Base-by-base conservation (phyloP, 2,888 invertebrate genomes). In the Gnatocerus cornutus region DNA sequence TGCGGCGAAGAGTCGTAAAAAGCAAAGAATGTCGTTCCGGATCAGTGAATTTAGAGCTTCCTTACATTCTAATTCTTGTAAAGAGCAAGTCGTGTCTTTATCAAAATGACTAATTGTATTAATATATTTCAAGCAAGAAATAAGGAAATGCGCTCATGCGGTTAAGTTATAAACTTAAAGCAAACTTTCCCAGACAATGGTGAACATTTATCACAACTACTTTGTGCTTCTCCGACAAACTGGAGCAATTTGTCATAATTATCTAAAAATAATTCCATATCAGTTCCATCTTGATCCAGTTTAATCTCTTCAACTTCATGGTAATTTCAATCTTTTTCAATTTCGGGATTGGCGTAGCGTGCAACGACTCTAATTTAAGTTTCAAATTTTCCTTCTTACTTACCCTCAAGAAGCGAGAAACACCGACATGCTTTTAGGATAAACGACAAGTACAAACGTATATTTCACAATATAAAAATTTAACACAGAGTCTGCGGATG, bases 161-260 rank as follows among this genome's bases (percentile, higher is more conserved):
- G 59, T 33, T 59, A 59, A 46, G 59, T 59, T 46, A 46, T 59
- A 59, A 59, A 59, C 59, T 59, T 33, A 59, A 46, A 59, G 46
- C 29, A 33, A 59, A 59, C 59, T 59, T 59, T 29, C 46, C 10
- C 45, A 41, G 59, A 59, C 59, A 59, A 46, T 46, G 59, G 46
- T 33, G 33, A 7, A 45, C 59, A 59, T 59, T 59, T 59, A 59
- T 59, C 59, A 59, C 59, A 27, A 46, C 59, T 59, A 45, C 46
- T 45, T 58, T 10, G 58, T 58, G 59, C 46, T 46, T 43, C 46
- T 30, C 13, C 33, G 33, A 46, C 33, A 48, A 59, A 45, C 45
- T 16, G 27, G 6, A 29, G 41, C 39, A 43, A 59, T 59, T 59
- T 59, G 59, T 59, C 59, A 59, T 59, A 59, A 59, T 59, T 59